These are phyloP conservation scores for Cyclophora albipunctata DNA, from an alignment of 2,888 invertebrate species.

Conservation along the genomic window DNA sequence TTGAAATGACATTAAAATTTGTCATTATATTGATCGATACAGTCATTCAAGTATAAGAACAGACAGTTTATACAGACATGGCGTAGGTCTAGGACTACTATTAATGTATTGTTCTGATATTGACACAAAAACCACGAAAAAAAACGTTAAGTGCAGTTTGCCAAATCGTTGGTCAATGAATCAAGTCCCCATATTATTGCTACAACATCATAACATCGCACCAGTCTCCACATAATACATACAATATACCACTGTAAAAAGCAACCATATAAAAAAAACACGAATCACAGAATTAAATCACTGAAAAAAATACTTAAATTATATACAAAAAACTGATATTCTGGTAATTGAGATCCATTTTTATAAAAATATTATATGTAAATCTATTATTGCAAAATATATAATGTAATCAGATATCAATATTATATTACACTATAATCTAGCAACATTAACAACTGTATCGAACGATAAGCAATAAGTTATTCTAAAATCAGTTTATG, in stretches of 20 bases:
- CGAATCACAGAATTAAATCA: slow-evolving; percentile 64
- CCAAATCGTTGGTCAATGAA: slow-evolving; percentile 12
- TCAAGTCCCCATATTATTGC: slow-evolving; percentile 13
- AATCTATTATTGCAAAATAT: slow-evolving; percentile 61
- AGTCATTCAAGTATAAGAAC: too few species aligned
- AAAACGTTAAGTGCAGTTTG: neutral
- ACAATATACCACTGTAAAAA: slow-evolving; percentile 30
- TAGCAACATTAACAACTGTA: slow-evolving; percentile 66
- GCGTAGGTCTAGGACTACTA: too few species aligned
- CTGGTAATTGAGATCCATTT: slow-evolving; percentile 47
- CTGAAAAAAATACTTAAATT: slow-evolving; percentile 32
- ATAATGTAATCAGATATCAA: slow-evolving; percentile 47
- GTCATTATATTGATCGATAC: too few species aligned
- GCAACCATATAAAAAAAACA: slow-evolving; percentile 28
- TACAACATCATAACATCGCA: slow-evolving; percentile 35
- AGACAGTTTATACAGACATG: too few species aligned
- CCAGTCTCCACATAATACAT: slow-evolving; percentile 48
- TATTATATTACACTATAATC: slow-evolving; percentile 39
- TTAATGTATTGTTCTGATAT: too few species aligned
- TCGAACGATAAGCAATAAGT: slow-evolving; percentile 66
- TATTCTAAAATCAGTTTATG: slow-evolving; percentile 43
- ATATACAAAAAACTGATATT: slow-evolving; percentile 23
- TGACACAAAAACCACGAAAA: too few species aligned
- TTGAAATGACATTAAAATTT: too few species aligned
- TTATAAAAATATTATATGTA: slow-evolving; percentile 59